These are phyloP conservation scores for Actinostola sp. DNA, from an alignment of 92 coral and sea anemone species.

Conservation along the genomic window DNA sequence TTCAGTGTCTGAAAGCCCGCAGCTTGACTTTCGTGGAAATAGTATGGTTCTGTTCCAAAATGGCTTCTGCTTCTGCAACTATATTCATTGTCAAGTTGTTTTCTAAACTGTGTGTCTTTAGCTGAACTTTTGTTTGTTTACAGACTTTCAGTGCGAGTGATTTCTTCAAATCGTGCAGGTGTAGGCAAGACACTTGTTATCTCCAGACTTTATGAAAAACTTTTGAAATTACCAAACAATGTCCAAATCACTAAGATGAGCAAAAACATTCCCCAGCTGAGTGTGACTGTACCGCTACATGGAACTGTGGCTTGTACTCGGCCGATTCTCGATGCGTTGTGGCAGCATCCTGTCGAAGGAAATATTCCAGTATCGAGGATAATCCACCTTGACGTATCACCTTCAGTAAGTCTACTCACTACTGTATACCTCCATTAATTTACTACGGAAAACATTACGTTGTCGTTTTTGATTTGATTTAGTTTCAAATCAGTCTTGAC, in stretches of 20 bases:
- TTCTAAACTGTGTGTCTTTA: too few species aligned
- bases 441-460: too few species aligned
- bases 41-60: too few species aligned
- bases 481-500: too few species aligned
- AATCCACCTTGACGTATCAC: constrained; percentile 86
- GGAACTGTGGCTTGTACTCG: constrained; percentile 66
- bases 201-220: constrained; percentile 52
- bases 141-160: constrained; percentile 78
- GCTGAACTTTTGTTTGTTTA: too few species aligned
- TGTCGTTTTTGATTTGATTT: too few species aligned
- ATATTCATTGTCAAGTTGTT: too few species aligned
- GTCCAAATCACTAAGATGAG: constrained; percentile 28
- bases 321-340: constrained; percentile 59
- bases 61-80: too few species aligned
- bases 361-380: constrained; percentile 81
- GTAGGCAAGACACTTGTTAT: constrained; percentile 85
- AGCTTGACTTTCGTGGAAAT: too few species aligned
- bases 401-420: constrained; percentile 68
- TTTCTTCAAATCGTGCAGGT: constrained; percentile 81
- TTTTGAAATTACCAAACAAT: constrained; percentile 51
- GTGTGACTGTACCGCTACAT: constrained; percentile 76
- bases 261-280: constrained; percentile 13
- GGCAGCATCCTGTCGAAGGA: constrained; percentile 58
- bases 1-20: too few species aligned
- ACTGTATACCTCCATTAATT: neutral